Evolutionary conservation across 2,888 invertebrate species (phyloP), one percentile per base, ranked within the genome.

Genomic region (Cremastobaeus sp.): DNA sequence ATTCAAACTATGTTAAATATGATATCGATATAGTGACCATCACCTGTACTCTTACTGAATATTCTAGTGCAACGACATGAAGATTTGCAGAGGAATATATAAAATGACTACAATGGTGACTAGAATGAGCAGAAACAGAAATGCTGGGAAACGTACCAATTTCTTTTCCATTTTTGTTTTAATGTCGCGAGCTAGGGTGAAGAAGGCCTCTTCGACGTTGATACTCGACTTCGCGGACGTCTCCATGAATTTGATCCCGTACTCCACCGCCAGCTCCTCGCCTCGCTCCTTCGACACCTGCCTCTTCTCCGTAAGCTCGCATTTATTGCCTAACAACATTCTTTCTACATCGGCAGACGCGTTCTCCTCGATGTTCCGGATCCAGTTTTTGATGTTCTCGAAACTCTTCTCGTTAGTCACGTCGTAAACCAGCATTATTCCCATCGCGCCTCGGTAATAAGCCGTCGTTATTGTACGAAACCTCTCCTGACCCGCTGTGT

Each of bases 371-470:
- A 99, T 99, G 89, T 99, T 99, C 84, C 98, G 91, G 80, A 99
- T 97, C 99, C 99, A 99, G 88, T 99, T 99, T 88, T 98, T 96
- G 66, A 99, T 99, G 88, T 99, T 99, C 89, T 99, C 97, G 89
- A 99, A 99, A 82, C 97, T 98, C 89, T 98, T 98, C 87, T 98
- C 98, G 89, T 98, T 98, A 82, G 99, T 99, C 80, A 99, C 98
- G 89, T 99, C 99, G 89, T 99, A 99, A 32, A 98, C 98, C 78
- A 99, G 91, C 97, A 99, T 98, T 80, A 99, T 99, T 73, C 99
- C 99, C 98, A 99, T 99, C 37, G 99, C 99, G 48, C 99, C 99
- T 81, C 99, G 92, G 89, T 99, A 99, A 88, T 99, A 99, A n/a
- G 99, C 98, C 71, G 99, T 99, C 59, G 99, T 99, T 82, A 99